phyloP scores from a whole-genome alignment of 2,888 invertebrate genomes.

The Heliconius charithonia region DNA sequence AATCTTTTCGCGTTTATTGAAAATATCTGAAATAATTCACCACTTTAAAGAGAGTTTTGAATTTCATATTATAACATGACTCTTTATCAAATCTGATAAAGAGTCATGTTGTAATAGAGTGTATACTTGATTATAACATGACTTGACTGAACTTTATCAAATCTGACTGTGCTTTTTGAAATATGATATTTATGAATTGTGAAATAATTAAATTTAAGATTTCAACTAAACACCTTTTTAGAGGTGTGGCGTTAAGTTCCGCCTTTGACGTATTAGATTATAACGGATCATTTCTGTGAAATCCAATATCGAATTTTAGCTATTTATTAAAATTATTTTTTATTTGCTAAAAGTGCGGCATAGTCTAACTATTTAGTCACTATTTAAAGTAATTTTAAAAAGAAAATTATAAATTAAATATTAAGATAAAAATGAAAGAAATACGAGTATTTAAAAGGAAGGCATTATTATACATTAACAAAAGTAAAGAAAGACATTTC shows the following conservation, averaged over 20 bases:
- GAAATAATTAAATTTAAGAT: too few species aligned
- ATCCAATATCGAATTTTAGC: too few species aligned
- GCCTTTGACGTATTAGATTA: too few species aligned
- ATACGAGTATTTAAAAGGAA: not conserved
- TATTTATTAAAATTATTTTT: too few species aligned
- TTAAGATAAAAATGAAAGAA: not conserved
- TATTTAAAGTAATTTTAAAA: not conserved
- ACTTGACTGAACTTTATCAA: too few species aligned
- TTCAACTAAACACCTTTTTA: too few species aligned
- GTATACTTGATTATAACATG: too few species aligned
- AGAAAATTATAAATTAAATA: too few species aligned
- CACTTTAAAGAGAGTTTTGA: slow-evolving; percentile 10
- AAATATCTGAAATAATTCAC: slow-evolving; percentile 11
- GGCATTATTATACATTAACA: not conserved
- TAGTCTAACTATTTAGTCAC: not conserved
- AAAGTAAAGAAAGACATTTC: slow-evolving; percentile 6
- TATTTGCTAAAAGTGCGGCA: not conserved
- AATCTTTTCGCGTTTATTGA: slow-evolving; percentile 30
- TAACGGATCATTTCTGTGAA: too few species aligned
- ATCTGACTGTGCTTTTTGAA: not conserved
- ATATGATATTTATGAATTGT: not conserved
- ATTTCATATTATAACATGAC: not conserved
- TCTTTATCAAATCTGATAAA: not conserved
- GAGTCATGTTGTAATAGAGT: too few species aligned
- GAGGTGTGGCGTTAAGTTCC: too few species aligned